Conservation (phyloP, 2,888 invertebrate genomes). For the Pollenia griseotomentosa region DNA sequence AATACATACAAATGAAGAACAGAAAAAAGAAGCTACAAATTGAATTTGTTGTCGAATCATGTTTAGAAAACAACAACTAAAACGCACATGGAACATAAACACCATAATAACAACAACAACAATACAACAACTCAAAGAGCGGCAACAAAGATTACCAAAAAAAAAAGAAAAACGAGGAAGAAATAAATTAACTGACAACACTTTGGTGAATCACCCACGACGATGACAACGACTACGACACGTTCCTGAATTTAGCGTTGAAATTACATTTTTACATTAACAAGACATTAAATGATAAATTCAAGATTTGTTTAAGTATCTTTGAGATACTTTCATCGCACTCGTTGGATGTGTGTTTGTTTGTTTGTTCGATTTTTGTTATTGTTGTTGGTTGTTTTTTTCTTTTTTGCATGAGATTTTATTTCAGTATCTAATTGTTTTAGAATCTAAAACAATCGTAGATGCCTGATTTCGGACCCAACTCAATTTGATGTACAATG, state of each 20-base stretch:
- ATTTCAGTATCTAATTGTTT: conserved; percentile 52
- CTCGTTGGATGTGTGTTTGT: not conserved
- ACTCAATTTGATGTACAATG: conserved; percentile 10
- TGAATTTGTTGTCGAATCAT: conserved; percentile 5
- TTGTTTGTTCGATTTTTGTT: conserved; percentile 1
- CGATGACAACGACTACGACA: conserved; percentile 36
- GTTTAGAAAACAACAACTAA: not conserved
- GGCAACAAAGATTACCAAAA: not conserved
- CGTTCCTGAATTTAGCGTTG: conserved; percentile 53
- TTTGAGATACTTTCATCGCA: conserved; percentile 30
- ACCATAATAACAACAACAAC: not conserved
- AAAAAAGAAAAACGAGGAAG: not conserved
- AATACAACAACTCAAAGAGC: not conserved
- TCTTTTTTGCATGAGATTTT: conserved; percentile 8
- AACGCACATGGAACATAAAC: not conserved
- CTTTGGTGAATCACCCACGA: conserved; percentile 60
- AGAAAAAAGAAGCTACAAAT: not conserved
- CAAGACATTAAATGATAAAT: conserved; percentile 59
- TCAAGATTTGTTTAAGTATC: conserved; percentile 39
- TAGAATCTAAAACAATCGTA: too few relatives aligned
- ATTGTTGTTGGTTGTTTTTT: too few relatives aligned
- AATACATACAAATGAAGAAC: not conserved
- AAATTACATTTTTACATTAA: conserved; percentile 63
- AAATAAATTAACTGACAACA: conserved; percentile 47
- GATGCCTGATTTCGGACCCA: conserved; percentile 51